Conservation (phyloP, 2,888 invertebrate genomes). For the Chrysotoxum bicinctum region DNA sequence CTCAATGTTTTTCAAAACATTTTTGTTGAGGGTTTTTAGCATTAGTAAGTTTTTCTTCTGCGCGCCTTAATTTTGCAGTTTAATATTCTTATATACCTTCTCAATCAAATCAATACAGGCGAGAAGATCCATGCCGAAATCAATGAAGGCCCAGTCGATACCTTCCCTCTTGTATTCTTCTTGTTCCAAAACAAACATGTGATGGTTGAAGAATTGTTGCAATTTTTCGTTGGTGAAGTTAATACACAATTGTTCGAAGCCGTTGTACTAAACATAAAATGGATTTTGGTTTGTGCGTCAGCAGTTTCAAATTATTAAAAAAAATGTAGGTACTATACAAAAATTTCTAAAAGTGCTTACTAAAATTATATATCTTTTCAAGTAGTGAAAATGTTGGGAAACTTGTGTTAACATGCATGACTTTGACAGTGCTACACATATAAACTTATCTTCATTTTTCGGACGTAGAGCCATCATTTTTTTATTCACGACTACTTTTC, state of each 20-base stretch:
- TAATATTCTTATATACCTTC: conserved; percentile 86
- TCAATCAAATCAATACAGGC: conserved; percentile 99
- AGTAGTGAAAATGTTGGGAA: not conserved
- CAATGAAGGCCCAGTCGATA: conserved; percentile 99
- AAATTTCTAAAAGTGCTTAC: not conserved
- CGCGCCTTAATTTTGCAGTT: not conserved
- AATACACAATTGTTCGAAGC: conserved; percentile 99
- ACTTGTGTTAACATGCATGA: not conserved
- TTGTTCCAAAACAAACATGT: conserved; percentile 99
- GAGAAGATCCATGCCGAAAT: conserved; percentile 99
- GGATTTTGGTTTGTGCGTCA: conserved; percentile 69
- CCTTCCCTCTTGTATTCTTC: conserved; percentile 99
- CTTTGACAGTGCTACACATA: conserved; percentile 4
- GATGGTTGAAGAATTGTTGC: conserved; percentile 99
- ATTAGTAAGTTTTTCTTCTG: conserved; percentile 24
- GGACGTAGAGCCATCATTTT: not conserved
- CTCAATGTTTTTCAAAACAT: conserved; percentile 45
- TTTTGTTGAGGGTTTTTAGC: conserved; percentile 26
- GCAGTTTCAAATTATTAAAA: not conserved
- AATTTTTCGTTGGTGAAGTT: conserved; percentile 99
- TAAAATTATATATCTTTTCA: not conserved
- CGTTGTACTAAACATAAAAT: conserved; percentile 89
- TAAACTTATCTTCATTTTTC: not conserved
- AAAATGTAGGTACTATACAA: no score
- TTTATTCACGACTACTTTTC: not conserved